Percentiles rank a stretch among this genome's conserved stretches.
phyloP scores from a whole-genome alignment of 2,888 invertebrate species.

The Saturnia japonica region DNA sequence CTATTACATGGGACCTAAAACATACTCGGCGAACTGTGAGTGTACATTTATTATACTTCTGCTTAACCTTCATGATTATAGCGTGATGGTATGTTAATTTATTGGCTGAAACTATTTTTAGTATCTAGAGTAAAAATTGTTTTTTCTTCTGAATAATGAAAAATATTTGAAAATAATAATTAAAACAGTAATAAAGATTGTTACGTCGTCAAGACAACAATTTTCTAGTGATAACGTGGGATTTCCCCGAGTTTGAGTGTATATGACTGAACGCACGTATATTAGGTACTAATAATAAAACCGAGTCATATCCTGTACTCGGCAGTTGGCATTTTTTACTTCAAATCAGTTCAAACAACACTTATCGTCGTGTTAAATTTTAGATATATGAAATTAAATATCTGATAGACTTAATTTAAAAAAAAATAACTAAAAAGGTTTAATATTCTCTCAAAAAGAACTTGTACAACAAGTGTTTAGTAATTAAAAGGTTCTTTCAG shows the following conservation, averaged over 20 bases:
- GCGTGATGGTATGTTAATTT: too few species aligned
- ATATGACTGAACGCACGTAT: background rate
- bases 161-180: too few species aligned
- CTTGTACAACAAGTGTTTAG: background rate
- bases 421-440: background rate
- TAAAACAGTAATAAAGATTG: background rate
- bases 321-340: background rate
- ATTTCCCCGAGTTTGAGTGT: background rate
- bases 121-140: too few species aligned
- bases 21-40: too few species aligned
- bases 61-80: too few species aligned
- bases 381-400: background rate
- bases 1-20: too few species aligned
- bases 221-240: background rate
- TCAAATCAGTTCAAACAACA: background rate
- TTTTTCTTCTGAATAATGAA: too few species aligned
- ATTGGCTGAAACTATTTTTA: too few species aligned
- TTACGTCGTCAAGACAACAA: background rate
- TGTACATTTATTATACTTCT: too few species aligned
- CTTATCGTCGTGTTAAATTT: background rate
- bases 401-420: background rate
- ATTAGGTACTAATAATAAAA: background rate
- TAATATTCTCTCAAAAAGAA: background rate
- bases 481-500: background rate
- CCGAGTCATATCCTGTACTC: slow-evolving; percentile 1